These are phyloP conservation scores for Allacma fusca DNA, from an alignment of 2,888 invertebrate genomes.

Conservation along the genomic window DNA sequence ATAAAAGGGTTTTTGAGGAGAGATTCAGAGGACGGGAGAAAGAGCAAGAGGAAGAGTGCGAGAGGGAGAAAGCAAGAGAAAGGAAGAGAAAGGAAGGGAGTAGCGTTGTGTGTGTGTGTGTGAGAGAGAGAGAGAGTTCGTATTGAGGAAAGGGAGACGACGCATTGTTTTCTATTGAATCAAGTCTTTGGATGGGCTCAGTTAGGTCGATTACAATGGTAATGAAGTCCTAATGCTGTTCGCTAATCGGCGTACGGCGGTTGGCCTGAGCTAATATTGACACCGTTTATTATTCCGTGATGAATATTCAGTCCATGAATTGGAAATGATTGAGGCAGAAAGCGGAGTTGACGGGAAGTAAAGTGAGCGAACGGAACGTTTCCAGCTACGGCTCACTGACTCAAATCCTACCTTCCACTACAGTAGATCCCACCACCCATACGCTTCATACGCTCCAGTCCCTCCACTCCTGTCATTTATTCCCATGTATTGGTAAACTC, in stretches of 20 bases:
- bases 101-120: too few species aligned
- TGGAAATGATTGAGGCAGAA: constrained; percentile 40
- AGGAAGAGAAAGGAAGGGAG: too few species aligned
- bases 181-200: constrained; percentile 8
- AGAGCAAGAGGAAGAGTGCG: background rate
- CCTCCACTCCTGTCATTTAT: too few species aligned
- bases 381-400: background rate
- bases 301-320: constrained; percentile 49
- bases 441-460: too few species aligned
- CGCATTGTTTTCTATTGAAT: constrained; percentile 9
- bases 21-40: background rate
- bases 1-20: constrained; percentile 17
- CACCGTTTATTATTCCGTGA: constrained; percentile 48
- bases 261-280: constrained; percentile 48
- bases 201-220: constrained; percentile 46
- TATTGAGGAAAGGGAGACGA: constrained; percentile 2
- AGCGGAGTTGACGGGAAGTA: constrained; percentile 3
- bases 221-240: constrained; percentile 47
- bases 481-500: too few species aligned
- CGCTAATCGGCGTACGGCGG: constrained; percentile 48
- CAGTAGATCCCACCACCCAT: too few species aligned
- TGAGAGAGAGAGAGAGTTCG: too few species aligned
- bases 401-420: too few species aligned
- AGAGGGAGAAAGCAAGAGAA: background rate
- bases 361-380: constrained; percentile 9